Percentiles rank a stretch among this genome's conserved stretches.
Evolutionary conservation across 2,797 vertebrate genomes (phyloP).

Genomic region (Spondyliosoma cantharus): DNA sequence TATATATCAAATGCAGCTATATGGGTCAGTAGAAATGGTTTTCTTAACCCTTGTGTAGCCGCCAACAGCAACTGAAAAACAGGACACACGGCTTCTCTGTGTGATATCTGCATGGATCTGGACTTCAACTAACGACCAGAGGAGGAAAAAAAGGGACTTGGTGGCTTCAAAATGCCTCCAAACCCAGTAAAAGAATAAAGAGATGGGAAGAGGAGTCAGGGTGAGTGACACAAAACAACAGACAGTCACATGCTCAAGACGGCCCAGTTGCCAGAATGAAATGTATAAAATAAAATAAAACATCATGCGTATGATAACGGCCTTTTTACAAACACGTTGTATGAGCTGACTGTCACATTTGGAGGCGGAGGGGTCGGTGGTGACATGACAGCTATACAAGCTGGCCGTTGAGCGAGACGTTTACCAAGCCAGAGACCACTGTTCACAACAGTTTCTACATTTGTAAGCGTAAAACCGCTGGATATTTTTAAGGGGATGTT

Average conservation of each 20-base stretch:
- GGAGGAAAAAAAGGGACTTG: background rate
- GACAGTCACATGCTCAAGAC: background rate
- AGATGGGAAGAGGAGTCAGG: background rate
- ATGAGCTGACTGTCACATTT: too few species aligned
- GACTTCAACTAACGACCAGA: background rate
- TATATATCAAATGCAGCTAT: conserved; percentile 38
- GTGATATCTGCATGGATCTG: background rate
- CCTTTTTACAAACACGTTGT: too few species aligned
- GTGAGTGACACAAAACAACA: background rate
- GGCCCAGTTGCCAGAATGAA: too few species aligned
- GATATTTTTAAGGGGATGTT: too few species aligned
- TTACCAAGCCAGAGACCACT: too few species aligned
- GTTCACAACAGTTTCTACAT: too few species aligned
- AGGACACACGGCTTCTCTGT: background rate
- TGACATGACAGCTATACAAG: too few species aligned
- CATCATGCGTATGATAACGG: too few species aligned
- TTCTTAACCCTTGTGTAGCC: conserved; percentile 21
- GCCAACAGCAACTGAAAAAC: background rate
- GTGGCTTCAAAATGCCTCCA: background rate
- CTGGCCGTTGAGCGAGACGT: too few species aligned
- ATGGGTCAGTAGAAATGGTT: conserved; percentile 34
- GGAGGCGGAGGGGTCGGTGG: too few species aligned
- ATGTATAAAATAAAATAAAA: too few species aligned
- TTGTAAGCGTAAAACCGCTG: too few species aligned
- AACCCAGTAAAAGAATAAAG: background rate